phyloP scores from a whole-genome alignment of 2,113 vertebrate species.

The Mola mola region DNA sequence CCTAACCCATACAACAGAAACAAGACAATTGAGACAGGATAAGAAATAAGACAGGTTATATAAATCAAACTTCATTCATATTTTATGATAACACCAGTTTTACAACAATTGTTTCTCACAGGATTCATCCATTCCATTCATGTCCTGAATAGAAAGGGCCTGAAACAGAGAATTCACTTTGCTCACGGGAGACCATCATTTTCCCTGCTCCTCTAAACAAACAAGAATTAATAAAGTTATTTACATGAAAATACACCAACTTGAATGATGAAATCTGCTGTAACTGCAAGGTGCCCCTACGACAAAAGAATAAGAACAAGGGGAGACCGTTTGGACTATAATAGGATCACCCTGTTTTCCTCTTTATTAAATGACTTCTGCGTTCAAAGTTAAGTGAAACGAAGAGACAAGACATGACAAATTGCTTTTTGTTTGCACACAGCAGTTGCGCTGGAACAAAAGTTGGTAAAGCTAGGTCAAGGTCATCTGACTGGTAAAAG shows the following conservation, averaged over 20 bases:
- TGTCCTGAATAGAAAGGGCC: too few species aligned
- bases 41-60: too few species aligned
- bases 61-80: too few species aligned
- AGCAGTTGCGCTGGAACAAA: not conserved
- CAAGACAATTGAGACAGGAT: too few species aligned
- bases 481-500: too few species aligned
- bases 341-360: not conserved
- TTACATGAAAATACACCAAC: not conserved
- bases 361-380: not conserved
- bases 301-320: not conserved
- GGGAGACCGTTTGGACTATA: not conserved
- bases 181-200: not conserved
- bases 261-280: constrained; percentile 5
- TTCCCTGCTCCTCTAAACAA: not conserved
- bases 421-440: not conserved
- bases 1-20: too few species aligned
- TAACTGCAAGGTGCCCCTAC: not conserved
- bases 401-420: not conserved
- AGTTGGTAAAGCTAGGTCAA: not conserved
- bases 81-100: too few species aligned
- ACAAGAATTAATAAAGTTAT: not conserved
- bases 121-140: too few species aligned
- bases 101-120: too few species aligned
- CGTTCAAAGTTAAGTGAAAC: not conserved
- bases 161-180: not conserved